Evolutionary conservation across 2,888 invertebrate genomes (phyloP).

Genomic region (Nemotelus nigrinus): DNA sequence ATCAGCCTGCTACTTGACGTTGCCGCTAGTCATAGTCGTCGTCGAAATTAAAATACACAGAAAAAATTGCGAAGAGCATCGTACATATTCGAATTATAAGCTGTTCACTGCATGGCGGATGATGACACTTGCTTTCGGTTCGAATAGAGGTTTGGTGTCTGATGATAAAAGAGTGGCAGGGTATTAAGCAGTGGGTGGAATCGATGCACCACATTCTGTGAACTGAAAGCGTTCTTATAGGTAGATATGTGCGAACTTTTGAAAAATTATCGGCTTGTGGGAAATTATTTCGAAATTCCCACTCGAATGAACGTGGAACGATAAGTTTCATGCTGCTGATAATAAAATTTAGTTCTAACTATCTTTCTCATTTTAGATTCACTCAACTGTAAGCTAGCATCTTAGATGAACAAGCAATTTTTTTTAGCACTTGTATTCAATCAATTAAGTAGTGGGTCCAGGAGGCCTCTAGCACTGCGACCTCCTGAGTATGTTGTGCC

Average conservation of each 20-base stretch:
- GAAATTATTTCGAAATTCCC: no score
- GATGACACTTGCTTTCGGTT: conserved; percentile 1
- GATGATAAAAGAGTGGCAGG: not conserved
- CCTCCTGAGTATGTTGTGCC: no score
- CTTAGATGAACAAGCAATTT: no score
- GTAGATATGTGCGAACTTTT: not conserved
- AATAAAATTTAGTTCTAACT: no score
- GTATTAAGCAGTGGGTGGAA: conserved; percentile 6
- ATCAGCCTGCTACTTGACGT: conserved; percentile 12
- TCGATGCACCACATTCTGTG: conserved; percentile 29
- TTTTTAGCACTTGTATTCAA: no score
- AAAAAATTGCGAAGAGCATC: conserved; percentile 16
- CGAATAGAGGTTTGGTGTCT: not conserved
- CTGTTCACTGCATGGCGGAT: not conserved
- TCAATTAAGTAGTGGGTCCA: no score
- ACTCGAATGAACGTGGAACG: no score
- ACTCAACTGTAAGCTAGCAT: no score
- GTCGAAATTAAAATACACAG: conserved; percentile 16
- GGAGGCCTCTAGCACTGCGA: no score
- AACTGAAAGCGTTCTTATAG: conserved; percentile 20
- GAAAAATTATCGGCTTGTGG: no score
- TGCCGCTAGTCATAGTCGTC: not conserved
- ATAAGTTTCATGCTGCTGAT: no score
- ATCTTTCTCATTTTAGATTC: no score
- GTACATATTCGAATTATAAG: not conserved